Conservation (phyloP, 1,140 invertebrate genomes). For the Drosophila ohnishii region DNA sequence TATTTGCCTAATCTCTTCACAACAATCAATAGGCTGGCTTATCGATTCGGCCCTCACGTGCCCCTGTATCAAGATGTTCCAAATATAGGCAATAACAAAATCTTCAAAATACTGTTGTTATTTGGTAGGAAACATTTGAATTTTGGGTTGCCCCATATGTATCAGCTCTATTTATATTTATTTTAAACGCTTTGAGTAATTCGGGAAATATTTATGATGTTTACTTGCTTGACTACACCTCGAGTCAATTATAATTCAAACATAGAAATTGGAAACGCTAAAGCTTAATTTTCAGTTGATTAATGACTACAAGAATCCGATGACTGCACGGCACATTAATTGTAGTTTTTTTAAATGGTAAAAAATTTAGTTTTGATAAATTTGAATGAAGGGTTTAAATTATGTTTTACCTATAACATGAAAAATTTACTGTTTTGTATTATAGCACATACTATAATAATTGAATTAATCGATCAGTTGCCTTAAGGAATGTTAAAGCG, state of each 20-base stretch:
- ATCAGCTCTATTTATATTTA: neutral
- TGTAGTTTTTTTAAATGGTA: too few relatives aligned
- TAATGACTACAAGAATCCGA: neutral
- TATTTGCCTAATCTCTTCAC: conserved; percentile 20
- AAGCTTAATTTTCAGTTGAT: neutral
- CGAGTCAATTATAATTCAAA: neutral
- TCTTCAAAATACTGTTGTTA: neutral
- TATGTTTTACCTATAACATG: too few relatives aligned
- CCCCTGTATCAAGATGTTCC: conserved; percentile 7
- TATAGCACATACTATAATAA: neutral
- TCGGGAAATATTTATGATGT: neutral
- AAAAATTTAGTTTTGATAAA: too few relatives aligned
- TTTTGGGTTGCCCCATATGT: neutral
- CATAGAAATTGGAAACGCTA: neutral
- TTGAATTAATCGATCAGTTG: neutral
- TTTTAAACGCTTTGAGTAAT: neutral
- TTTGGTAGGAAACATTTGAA: neutral
- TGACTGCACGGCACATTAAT: too few relatives aligned
- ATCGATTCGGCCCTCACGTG: conserved; percentile 32
- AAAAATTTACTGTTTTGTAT: too few relatives aligned
- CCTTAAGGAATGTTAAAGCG: too few relatives aligned
- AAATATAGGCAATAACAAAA: conserved; percentile 21
- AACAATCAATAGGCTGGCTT: conserved; percentile 14
- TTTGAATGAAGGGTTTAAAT: too few relatives aligned
- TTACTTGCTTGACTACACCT: neutral